Conservation (phyloP, 2,113 vertebrate genomes). For the Theropithecus gelada region DNA sequence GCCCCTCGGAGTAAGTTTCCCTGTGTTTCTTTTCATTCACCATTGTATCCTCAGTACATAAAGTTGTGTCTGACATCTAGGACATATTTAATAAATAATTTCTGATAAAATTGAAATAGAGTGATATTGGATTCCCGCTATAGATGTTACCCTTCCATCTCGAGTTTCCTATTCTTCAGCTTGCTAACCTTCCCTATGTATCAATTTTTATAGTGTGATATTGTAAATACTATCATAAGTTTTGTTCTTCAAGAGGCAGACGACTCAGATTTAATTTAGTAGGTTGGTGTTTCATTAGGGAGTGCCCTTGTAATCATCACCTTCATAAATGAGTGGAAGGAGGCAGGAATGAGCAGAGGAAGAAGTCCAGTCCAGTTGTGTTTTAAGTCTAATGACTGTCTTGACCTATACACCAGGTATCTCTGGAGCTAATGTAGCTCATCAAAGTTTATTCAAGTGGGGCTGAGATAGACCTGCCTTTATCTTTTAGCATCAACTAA, state of each 20-base stretch:
- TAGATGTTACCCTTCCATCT: neutral
- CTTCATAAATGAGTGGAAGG: neutral
- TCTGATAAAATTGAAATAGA: neutral
- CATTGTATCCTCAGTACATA: neutral
- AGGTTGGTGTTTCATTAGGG: neutral
- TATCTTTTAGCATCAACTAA: neutral
- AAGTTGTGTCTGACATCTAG: neutral
- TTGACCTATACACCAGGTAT: neutral
- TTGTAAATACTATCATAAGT: neutral
- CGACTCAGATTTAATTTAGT: neutral
- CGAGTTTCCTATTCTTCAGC: neutral
- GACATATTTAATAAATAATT: neutral
- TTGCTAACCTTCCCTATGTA: no score
- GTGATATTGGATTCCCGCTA: neutral
- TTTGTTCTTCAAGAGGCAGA: neutral
- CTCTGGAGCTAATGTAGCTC: neutral
- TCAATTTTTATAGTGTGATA: neutral
- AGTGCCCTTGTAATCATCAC: neutral
- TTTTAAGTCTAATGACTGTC: neutral
- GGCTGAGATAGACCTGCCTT: neutral
- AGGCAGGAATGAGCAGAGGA: neutral
- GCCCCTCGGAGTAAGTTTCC: neutral
- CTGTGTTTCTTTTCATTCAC: neutral
- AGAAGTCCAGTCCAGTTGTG: neutral
- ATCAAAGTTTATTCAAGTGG: neutral